These are phyloP conservation scores for Leptopilina myrica DNA, from an alignment of 2,888 invertebrate genomes.

Conservation along the genomic window DNA sequence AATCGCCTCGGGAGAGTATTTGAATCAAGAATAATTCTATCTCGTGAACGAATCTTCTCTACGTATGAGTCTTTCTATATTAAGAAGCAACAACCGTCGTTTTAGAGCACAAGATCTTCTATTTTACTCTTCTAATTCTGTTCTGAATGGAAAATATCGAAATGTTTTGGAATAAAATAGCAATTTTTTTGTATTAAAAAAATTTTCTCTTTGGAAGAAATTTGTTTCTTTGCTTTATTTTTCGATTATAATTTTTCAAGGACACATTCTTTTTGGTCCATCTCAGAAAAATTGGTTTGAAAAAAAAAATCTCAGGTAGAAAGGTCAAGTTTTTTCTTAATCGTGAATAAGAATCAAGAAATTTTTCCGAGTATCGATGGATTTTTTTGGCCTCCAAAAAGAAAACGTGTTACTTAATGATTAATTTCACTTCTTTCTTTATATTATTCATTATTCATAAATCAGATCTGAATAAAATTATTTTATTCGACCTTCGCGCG, in stretches of 20 bases:
- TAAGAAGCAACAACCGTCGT: slow-evolving; percentile 24
- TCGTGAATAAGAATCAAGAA: no score
- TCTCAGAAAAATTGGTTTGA: background rate
- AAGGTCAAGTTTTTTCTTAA: no score
- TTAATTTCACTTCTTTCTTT: background rate
- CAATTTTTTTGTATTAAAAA: background rate
- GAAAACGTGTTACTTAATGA: no score
- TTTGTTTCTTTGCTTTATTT: background rate
- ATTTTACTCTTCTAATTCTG: background rate
- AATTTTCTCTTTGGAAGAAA: background rate
- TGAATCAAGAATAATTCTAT: background rate
- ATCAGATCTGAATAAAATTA: background rate
- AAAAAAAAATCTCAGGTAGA: no score
- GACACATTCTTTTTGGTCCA: background rate
- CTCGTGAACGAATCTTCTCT: background rate
- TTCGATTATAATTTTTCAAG: background rate
- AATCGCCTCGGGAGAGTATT: background rate
- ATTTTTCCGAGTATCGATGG: background rate
- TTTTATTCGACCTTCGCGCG: background rate
- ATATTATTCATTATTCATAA: background rate
- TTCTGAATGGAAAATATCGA: no score
- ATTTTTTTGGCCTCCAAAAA: background rate
- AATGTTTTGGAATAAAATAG: no score
- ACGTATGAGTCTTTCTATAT: slow-evolving; percentile 32
- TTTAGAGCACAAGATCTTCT: background rate